Evolutionary conservation across 1,140 invertebrate species (phyloP).

Genomic region (Saccostrea echinata): DNA sequence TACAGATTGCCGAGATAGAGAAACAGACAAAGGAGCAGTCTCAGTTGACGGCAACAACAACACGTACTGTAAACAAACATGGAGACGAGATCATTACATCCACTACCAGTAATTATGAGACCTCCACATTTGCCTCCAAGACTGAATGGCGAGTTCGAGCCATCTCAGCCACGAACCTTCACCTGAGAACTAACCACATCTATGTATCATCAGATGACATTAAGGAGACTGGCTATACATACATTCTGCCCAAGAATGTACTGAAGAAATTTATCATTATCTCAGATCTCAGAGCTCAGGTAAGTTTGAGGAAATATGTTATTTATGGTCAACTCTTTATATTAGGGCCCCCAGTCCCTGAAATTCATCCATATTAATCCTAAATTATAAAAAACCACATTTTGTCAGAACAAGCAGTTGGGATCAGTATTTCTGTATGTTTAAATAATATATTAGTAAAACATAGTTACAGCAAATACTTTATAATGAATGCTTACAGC

Average conservation of each 20-base stretch:
- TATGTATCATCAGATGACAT: slow-evolving; percentile 99
- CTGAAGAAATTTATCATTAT: slow-evolving; percentile 99
- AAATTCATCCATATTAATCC: no score
- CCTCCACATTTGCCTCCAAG: slow-evolving; percentile 97
- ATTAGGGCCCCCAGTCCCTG: no score
- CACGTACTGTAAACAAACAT: slow-evolving; percentile 98
- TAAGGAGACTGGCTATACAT: slow-evolving; percentile 99
- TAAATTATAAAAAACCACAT: no score
- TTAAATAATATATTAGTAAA: no score
- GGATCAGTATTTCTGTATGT: no score
- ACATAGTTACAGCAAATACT: no score
- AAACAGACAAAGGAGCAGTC: slow-evolving; percentile 99
- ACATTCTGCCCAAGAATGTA: slow-evolving; percentile 99
- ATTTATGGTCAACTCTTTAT: no score
- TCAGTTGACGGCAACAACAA: slow-evolving; percentile 98
- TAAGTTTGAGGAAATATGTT: slow-evolving; percentile 69
- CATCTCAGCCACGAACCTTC: slow-evolving; percentile 98
- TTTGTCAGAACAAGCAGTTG: no score
- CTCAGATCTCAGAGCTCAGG: slow-evolving; percentile 96
- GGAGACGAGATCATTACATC: slow-evolving; percentile 99
- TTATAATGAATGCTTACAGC: no score
- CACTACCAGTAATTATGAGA: slow-evolving; percentile 99
- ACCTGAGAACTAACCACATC: slow-evolving; percentile 99
- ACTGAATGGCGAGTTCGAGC: slow-evolving; percentile 99
- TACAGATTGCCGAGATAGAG: slow-evolving; percentile 99